Base-by-base conservation (phyloP, 1,140 invertebrate genomes). In the Protaetia brevitarsis region DNA sequence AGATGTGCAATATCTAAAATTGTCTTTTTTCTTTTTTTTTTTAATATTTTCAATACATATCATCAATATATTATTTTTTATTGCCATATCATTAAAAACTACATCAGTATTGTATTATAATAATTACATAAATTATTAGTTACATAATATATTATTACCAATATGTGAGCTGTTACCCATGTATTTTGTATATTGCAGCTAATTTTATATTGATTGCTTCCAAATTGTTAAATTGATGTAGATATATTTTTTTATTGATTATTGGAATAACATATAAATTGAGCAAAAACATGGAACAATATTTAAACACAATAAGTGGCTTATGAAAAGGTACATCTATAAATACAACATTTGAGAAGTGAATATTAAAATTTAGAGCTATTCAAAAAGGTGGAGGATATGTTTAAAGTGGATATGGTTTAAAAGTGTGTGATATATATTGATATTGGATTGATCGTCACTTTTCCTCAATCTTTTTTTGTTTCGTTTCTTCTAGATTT, bases 1-100 rank as follows among this genome's bases (percentile, higher is more conserved):
- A 65, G 19, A 65, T 65, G 64, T 65, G 64, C 64, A 65, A 65
- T 59, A 65, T 65, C 64, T 65, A 65, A 65, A 65, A 61, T 61
- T 66, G 65, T 66, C 65, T 66, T 66, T 66, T 65, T 61, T 66
- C 26, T 51, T 51, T 37, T 45, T 21, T 19, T 51, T 51, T 19
- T 51, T 51, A 51, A 23, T 23, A 51, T 51, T 23, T 34, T 34
- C 13, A 8, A 34, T 34, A 34, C 31, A 51, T 23, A 51, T 34
- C 34, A 41, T 62, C 58, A 66, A 51, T 27, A 34, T 34, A 62
- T 66, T 59, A 65, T 51, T 58, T 51, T 37, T 65, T 65, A 65
- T 65, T 65, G 64, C 64, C 64, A 64, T 64, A 64, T 36, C 30
- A 29, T 51, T 64, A 64, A 64, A 51, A 51, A 51, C 41, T 51